Conservation (phyloP, 1,140 invertebrate genomes). For the Tribolium madens region DNA sequence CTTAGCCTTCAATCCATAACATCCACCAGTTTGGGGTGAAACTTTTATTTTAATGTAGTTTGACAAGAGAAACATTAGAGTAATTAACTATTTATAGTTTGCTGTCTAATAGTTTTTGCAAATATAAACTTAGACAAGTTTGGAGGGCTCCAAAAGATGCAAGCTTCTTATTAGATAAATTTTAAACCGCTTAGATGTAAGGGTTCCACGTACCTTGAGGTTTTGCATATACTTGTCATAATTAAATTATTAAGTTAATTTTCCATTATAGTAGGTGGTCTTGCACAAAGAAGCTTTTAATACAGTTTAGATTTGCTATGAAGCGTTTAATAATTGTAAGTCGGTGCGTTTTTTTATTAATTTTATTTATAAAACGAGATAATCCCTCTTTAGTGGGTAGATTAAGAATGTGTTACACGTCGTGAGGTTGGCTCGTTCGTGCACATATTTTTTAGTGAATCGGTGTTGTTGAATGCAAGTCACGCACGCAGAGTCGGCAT, state of each 20-base stretch:
- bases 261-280: not conserved
- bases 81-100: not conserved
- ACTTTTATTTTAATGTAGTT: no score
- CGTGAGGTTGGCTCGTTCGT: constrained; percentile 44
- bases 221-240: not conserved
- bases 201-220: not conserved
- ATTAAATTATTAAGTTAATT: not conserved
- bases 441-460: constrained; percentile 49
- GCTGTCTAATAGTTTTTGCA: not conserved
- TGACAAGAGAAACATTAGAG: no score
- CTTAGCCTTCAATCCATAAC: not conserved
- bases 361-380: constrained; percentile 2
- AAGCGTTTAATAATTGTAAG: no score
- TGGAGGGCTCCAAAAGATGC: not conserved
- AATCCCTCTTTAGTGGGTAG: not conserved
- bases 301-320: no score
- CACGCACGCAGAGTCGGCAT: constrained; percentile 40
- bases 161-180: not conserved
- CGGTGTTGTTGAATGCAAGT: constrained; percentile 45
- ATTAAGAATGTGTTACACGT: constrained; percentile 43
- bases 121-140: not conserved
- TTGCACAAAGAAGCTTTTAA: not conserved
- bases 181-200: not conserved
- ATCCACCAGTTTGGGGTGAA: not conserved
- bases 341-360: not conserved